phyloP scores from a whole-genome alignment of 92 coral and sea anemone species.

The Zoanthus sociatus region DNA sequence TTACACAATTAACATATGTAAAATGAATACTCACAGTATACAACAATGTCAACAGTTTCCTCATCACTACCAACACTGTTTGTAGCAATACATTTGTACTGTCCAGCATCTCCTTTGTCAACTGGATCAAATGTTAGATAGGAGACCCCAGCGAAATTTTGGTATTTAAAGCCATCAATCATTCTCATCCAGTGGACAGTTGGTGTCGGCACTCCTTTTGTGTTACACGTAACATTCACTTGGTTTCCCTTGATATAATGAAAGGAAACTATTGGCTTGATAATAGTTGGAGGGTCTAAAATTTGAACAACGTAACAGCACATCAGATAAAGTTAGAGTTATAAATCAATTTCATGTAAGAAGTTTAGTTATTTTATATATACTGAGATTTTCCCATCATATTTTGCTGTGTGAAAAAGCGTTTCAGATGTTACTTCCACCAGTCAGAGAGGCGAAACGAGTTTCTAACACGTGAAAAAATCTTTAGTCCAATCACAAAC shows the following conservation, averaged over 20 bases:
- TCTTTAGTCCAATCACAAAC: too few relatives aligned
- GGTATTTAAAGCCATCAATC: not conserved
- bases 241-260: not conserved
- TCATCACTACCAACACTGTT: not conserved
- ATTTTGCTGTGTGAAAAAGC: too few relatives aligned
- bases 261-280: not conserved
- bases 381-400: too few relatives aligned
- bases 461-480: too few relatives aligned
- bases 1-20: not conserved
- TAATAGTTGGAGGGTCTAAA: not conserved
- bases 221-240: constrained; percentile 2
- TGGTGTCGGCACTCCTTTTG: not conserved
- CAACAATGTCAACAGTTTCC: not conserved
- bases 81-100: constrained; percentile 5
- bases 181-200: not conserved
- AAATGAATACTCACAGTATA: constrained; percentile 11
- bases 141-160: not conserved
- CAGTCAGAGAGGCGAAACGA: too few relatives aligned
- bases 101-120: not conserved
- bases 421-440: too few relatives aligned
- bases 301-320: not conserved
- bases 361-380: too few relatives aligned
- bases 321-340: too few relatives aligned
- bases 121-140: not conserved
- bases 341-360: too few relatives aligned